phyloP scores from a whole-genome alignment of 2,888 invertebrate species.

The Machimus rusticus region DNA sequence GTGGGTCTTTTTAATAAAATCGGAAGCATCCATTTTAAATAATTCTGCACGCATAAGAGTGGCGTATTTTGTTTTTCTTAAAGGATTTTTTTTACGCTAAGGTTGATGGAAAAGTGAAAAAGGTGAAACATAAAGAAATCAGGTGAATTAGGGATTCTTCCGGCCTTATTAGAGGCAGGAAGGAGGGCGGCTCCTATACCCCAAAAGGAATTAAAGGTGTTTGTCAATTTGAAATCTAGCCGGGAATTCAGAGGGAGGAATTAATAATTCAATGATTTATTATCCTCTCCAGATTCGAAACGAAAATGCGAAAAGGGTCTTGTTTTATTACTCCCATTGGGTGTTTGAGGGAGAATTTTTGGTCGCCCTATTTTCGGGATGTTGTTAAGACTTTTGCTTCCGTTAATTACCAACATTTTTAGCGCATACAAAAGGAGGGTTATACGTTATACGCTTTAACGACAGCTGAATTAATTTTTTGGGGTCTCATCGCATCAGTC shows the following conservation, averaged over 20 bases:
- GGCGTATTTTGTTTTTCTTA: neutral
- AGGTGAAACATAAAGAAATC: neutral
- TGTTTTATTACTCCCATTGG: neutral
- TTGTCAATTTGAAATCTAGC: neutral
- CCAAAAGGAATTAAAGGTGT: neutral
- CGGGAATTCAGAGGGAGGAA: neutral
- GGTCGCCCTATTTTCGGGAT: neutral
- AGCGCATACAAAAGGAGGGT: neutral
- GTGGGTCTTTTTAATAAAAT: neutral
- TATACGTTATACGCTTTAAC: neutral
- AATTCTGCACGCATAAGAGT: neutral
- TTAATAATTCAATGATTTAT: neutral
- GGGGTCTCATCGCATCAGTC: neutral
- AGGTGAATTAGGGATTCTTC: neutral
- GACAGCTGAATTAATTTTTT: neutral
- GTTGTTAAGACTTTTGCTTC: neutral
- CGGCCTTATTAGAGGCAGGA: neutral
- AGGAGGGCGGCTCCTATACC: neutral
- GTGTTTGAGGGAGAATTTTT: neutral
- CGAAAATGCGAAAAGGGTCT: neutral
- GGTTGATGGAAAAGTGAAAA: neutral
- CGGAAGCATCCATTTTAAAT: neutral
- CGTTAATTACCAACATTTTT: neutral
- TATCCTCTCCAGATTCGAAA: neutral
- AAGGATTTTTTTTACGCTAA: neutral